Percentiles rank a stretch among this genome's conserved stretches.
phyloP scores from a whole-genome alignment of 2,888 invertebrate genomes.

The Cosmia pyralina region DNA sequence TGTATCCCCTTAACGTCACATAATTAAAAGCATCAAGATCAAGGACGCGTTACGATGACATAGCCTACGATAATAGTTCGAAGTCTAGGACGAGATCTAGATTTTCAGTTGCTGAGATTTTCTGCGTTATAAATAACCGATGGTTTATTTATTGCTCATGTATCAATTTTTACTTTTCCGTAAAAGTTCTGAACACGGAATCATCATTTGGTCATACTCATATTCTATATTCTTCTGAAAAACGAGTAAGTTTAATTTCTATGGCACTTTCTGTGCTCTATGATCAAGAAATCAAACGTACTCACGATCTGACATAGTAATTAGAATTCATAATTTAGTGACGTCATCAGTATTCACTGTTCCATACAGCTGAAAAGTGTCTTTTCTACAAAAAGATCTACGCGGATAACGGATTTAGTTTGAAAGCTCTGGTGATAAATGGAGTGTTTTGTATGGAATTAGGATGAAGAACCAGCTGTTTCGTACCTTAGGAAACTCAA shows the following conservation, averaged over 20 bases:
- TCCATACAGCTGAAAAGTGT: not conserved
- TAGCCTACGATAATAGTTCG: not conserved
- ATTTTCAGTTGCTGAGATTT: not conserved
- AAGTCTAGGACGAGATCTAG: not conserved
- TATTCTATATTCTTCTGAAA: not conserved
- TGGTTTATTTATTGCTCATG: not conserved
- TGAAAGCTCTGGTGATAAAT: not conserved
- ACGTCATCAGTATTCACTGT: not conserved
- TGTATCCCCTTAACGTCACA: not conserved
- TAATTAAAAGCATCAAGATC: slow-evolving; percentile 7
- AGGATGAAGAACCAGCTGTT: not conserved
- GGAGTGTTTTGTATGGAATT: not conserved
- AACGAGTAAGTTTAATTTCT: too few species aligned
- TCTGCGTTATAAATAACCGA: not conserved
- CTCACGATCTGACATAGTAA: not conserved
- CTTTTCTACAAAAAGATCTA: not conserved
- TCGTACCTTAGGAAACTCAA: not conserved
- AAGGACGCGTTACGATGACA: not conserved
- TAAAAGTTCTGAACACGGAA: not conserved
- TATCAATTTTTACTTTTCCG: not conserved
- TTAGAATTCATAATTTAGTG: not conserved
- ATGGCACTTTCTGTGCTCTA: not conserved
- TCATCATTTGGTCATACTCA: not conserved
- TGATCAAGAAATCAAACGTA: not conserved
- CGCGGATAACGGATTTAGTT: not conserved